A percentile compares a stretch with the other conserved stretches of the same genome.
phyloP scores from a whole-genome alignment of 2,888 invertebrate species.

The Phoronis australis region DNA sequence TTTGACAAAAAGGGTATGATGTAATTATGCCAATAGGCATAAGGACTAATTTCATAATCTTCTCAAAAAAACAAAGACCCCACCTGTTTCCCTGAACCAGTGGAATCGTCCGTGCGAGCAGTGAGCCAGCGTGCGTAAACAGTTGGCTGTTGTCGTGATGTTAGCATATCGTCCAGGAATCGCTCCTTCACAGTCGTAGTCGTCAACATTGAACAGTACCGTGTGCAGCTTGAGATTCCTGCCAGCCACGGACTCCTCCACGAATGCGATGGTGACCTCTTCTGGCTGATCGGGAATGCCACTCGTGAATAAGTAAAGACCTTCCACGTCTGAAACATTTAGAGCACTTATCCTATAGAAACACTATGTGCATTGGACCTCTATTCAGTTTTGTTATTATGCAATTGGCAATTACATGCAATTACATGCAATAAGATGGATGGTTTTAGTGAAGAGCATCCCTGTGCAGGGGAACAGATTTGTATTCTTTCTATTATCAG shows the following conservation, averaged over 20 bases:
- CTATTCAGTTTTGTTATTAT: too few relatives aligned
- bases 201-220: constrained; percentile 52
- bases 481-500: too few relatives aligned
- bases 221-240: constrained; percentile 39
- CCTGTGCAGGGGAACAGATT: too few relatives aligned
- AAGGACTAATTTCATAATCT: too few relatives aligned
- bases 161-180: constrained; percentile 52
- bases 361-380: too few relatives aligned
- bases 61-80: too few relatives aligned
- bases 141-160: constrained; percentile 50
- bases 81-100: constrained; percentile 53
- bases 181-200: constrained; percentile 48
- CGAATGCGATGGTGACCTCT: constrained; percentile 37
- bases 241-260: constrained; percentile 43
- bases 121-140: constrained; percentile 48
- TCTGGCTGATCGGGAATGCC: constrained; percentile 47
- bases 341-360: background rate
- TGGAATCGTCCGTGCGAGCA: constrained; percentile 51
- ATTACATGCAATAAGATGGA: too few relatives aligned
- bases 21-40: too few relatives aligned
- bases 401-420: too few relatives aligned
- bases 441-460: too few relatives aligned
- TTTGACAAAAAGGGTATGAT: too few relatives aligned
- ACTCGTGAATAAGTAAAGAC: constrained; percentile 52
- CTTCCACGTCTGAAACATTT: constrained; percentile 38